Evolutionary conservation across 2,113 vertebrate species (phyloP), one percentile per base, ranked within the genome.

Genomic region (Saiga tatarica): DNA sequence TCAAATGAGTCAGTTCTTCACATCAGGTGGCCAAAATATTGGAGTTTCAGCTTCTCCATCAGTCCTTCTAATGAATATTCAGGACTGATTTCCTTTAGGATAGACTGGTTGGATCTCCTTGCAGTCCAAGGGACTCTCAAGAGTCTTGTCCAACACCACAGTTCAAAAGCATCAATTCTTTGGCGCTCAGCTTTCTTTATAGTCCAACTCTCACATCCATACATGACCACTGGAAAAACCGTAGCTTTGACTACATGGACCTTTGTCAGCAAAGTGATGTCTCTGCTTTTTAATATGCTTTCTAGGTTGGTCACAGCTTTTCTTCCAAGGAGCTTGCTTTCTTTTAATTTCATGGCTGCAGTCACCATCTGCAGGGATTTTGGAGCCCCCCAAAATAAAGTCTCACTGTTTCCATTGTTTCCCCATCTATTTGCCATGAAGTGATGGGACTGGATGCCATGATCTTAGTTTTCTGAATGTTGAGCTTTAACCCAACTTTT

Each of bases 161-260:
- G 16, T 67, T 67, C 64, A 36, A 36, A 71, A 71, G 17, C n/a
- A 71, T 71, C 64, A 71, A 71, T 71, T 71, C 64, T 71, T 71
- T 2, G 0, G 64, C 0, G 0, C 64, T 71, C 64, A 71, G n/a
- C 64, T 21, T 71, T 71, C n/a, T 71, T 71, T 36, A 71, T 2
- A 10, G 64, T 36, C 17, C n/a, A 11, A 36, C 64, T 71, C 64
- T 71, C n/a, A 71, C 17, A 71, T 36, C 64, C 64, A 71, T 36
- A 71, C 64, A 21, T 71, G 64, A 71, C 17, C 2, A 71, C 9
- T 11, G 64, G 64, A 36, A 36, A 71, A 71, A 71, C 64, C 64
- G 21, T 71, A 36, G 64, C 64, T 36, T 67, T 67, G n/a, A 36
- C 64, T 36, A 36, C 8, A 36, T n/a, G 16, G 64, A 36, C 8